Percentiles rank a stretch among this genome's conserved stretches.
phyloP scores from a whole-genome alignment of 1,140 invertebrate genomes.

The Tyrophagus putrescentiae region DNA sequence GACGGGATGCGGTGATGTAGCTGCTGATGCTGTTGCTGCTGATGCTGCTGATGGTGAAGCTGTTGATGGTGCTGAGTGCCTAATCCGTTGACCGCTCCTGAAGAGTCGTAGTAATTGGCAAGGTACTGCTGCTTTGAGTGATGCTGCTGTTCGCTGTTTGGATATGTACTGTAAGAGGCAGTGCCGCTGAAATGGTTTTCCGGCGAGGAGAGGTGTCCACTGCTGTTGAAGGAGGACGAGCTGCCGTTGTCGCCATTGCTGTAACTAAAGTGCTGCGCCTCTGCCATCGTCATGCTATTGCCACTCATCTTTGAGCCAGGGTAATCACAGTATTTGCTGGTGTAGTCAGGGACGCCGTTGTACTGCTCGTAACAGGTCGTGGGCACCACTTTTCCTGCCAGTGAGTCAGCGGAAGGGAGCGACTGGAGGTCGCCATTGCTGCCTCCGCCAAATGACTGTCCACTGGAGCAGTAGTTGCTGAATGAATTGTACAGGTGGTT shows the following conservation, averaged over 20 bases:
- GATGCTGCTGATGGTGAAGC: not conserved
- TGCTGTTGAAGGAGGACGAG: not conserved
- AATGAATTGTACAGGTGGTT: not conserved
- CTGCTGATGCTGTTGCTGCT: not conserved
- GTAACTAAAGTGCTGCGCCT: too few relatives aligned
- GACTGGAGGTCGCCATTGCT: not conserved
- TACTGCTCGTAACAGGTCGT: not conserved
- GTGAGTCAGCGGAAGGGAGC: not conserved
- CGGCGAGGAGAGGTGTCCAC: too few relatives aligned
- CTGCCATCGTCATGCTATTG: not conserved
- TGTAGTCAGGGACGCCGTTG: not conserved
- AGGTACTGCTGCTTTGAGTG: not conserved
- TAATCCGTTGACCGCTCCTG: too few relatives aligned
- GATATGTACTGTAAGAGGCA: not conserved
- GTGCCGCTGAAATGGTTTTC: not conserved
- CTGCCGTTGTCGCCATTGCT: not conserved
- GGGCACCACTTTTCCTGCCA: not conserved
- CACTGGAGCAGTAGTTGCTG: not conserved
- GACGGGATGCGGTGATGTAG: conserved; percentile 8
- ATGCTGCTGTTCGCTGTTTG: not conserved
- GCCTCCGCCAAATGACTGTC: not conserved
- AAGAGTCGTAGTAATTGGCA: not conserved
- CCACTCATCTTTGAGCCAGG: not conserved
- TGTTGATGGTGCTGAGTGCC: not conserved
- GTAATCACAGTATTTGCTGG: conserved; percentile 7